Percentiles rank a stretch among this genome's conserved stretches.
phyloP scores from a whole-genome alignment of 2,113 vertebrate genomes.

The Macheiramphus alcinus region DNA sequence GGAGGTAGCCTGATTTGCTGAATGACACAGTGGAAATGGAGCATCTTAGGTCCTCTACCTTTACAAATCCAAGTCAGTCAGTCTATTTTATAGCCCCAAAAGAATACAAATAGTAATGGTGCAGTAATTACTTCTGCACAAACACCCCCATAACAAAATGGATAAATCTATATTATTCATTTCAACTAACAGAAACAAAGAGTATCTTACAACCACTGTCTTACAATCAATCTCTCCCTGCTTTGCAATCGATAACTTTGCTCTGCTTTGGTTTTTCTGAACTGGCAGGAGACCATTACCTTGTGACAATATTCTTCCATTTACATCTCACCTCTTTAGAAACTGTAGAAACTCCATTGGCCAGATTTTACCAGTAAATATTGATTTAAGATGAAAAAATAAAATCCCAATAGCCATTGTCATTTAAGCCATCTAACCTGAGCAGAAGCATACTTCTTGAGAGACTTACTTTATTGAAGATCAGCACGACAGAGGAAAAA shows the following conservation, averaged over 20 bases:
- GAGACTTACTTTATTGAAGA: not conserved
- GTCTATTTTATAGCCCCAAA: not conserved
- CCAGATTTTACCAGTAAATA: not conserved
- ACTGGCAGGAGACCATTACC: not conserved
- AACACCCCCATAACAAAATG: not conserved
- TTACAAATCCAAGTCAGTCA: not conserved
- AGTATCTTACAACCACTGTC: not conserved
- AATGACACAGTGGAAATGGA: not conserved
- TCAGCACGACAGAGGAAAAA: not conserved
- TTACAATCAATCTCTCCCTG: not conserved
- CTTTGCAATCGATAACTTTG: not conserved
- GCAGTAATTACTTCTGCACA: not conserved
- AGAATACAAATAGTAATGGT: not conserved
- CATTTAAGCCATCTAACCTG: not conserved
- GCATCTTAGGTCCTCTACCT: not conserved
- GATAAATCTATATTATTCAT: not conserved
- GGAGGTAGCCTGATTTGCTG: not conserved
- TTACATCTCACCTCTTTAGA: not conserved
- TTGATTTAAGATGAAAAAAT: not conserved
- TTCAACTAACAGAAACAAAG: not conserved
- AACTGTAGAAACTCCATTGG: not conserved
- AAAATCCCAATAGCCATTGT: not conserved
- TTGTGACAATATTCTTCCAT: not conserved
- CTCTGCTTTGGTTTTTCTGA: not conserved
- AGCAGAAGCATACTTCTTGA: not conserved